Evolutionary conservation across 2,888 invertebrate species (phyloP).

Genomic region (Chelonus formosanus): DNA sequence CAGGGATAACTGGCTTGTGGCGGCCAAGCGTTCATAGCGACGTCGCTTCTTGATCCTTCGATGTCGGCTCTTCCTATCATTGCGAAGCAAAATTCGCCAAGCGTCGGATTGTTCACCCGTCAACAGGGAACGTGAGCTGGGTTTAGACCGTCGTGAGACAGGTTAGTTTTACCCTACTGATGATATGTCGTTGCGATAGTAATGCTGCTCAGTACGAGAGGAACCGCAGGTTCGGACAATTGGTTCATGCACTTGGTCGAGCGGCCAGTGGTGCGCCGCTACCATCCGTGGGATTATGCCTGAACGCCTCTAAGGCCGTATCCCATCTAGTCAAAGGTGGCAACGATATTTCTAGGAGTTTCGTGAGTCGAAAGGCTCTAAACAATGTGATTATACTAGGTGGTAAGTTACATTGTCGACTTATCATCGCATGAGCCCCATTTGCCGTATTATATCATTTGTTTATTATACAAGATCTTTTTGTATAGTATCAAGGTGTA

Average conservation of each 20-base stretch:
- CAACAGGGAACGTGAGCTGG: slow-evolving; percentile 74
- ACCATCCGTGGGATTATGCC: slow-evolving; percentile 73
- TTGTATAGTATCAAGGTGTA: no score
- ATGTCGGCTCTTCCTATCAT: slow-evolving; percentile 81
- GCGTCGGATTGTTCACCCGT: slow-evolving; percentile 77
- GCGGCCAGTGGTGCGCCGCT: slow-evolving; percentile 74
- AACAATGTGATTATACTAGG: slow-evolving; percentile 62
- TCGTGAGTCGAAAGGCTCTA: slow-evolving; percentile 66
- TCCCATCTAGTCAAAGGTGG: slow-evolving; percentile 70
- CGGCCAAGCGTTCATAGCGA: slow-evolving; percentile 74
- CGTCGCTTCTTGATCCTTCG: slow-evolving; percentile 78
- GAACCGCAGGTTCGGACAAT: slow-evolving; percentile 72
- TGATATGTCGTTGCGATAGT: slow-evolving; percentile 68
- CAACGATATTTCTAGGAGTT: slow-evolving; percentile 66
- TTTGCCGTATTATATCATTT: no score
- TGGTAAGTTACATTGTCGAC: slow-evolving; percentile 31
- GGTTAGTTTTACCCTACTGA: slow-evolving; percentile 69
- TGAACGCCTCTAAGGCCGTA: slow-evolving; percentile 72
- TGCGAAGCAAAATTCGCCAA: slow-evolving; percentile 71
- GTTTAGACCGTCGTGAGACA: slow-evolving; percentile 71
- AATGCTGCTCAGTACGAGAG: slow-evolving; percentile 66
- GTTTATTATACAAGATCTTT: no score
- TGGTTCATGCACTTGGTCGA: slow-evolving; percentile 69
- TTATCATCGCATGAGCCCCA: slow-evolving; percentile 42
- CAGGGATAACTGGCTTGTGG: slow-evolving; percentile 66